Percentiles rank a stretch among this genome's conserved stretches.
These are phyloP conservation scores for Myiagra hebetior DNA, from an alignment of 2,113 vertebrate genomes.

Conservation along the genomic window DNA sequence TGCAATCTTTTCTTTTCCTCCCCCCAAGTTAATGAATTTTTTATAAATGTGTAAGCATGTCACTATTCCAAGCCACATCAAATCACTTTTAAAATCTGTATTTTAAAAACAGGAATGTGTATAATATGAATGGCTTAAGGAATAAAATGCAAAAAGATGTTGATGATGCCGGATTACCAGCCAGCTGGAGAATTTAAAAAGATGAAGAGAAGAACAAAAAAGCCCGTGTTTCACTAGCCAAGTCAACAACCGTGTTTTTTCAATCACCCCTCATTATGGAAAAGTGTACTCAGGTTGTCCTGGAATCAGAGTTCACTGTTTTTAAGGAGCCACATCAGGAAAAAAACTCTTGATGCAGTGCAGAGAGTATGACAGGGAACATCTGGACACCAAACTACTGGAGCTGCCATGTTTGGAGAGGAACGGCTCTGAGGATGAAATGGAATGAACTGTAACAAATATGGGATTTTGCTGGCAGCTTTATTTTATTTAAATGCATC, in stretches of 20 bases:
- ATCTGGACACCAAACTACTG: constrained; percentile 48
- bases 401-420: constrained; percentile 20
- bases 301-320: constrained; percentile 33
- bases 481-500: constrained; percentile 50
- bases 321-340: not conserved
- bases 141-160: constrained; percentile 63
- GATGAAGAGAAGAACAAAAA: constrained; percentile 29
- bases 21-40: constrained; percentile 32
- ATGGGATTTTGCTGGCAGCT: not conserved
- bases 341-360: not conserved
- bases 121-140: constrained; percentile 26
- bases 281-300: constrained; percentile 37
- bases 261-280: not conserved
- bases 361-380: not conserved
- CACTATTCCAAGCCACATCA: constrained; percentile 67
- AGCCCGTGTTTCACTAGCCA: not conserved
- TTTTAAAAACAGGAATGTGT: constrained; percentile 63
- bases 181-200: constrained; percentile 31
- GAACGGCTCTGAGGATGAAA: not conserved
- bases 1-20: constrained; percentile 5
- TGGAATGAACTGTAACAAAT: constrained; percentile 20
- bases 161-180: constrained; percentile 42
- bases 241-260: constrained; percentile 1
- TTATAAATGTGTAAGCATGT: constrained; percentile 57
- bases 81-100: constrained; percentile 55